phyloP scores from a whole-genome alignment of 2,888 invertebrate species.

The Drosophila picticornis region DNA sequence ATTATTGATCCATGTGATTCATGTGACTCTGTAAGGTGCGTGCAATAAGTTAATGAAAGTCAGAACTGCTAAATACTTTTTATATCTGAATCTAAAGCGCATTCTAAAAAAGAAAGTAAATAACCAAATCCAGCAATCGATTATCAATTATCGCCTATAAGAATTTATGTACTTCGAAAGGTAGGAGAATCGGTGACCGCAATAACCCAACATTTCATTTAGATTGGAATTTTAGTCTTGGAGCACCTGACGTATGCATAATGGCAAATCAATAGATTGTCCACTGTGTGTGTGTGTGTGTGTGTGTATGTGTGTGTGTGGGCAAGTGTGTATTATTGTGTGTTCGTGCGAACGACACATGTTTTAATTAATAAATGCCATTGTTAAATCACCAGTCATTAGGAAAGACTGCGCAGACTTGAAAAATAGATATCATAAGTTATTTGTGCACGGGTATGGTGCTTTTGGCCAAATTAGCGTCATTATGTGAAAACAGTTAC shows the following conservation, averaged over 20 bases:
- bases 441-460: constrained; percentile 45
- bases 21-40: background rate
- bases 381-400: constrained; percentile 77
- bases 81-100: background rate
- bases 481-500: constrained; percentile 71
- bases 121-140: background rate
- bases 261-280: constrained; percentile 67
- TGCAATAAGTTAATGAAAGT: background rate
- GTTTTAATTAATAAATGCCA: constrained; percentile 81
- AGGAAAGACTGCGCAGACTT: constrained; percentile 50
- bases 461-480: constrained; percentile 64
- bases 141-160: constrained; percentile 18
- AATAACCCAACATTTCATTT: constrained; percentile 37
- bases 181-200: constrained; percentile 10
- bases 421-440: constrained; percentile 79
- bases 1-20: background rate
- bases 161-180: constrained; percentile 1
- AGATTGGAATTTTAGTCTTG: constrained; percentile 24
- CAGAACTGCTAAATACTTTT: background rate
- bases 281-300: constrained; percentile 8
- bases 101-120: background rate
- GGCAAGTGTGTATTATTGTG: constrained; percentile 23
- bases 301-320: constrained; percentile 21
- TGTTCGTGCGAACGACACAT: constrained; percentile 68
- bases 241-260: constrained; percentile 60